phyloP scores from a whole-genome alignment of 2,797 vertebrate genomes.

The Megalops cyprinoides region DNA sequence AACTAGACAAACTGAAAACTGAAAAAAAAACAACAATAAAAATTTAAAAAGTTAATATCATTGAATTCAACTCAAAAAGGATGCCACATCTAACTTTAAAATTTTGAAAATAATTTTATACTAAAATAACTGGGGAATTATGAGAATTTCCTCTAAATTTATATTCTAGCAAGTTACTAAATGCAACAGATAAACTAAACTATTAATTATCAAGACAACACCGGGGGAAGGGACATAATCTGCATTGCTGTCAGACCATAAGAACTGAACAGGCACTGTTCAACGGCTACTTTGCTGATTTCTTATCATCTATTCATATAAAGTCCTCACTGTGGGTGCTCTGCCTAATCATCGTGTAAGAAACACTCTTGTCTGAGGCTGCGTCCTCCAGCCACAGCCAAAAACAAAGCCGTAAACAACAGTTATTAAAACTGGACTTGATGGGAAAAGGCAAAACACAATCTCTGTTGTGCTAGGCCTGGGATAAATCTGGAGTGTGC shows the following conservation, averaged over 20 bases:
- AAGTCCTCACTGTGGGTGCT: neutral
- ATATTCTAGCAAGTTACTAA: neutral
- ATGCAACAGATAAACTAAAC: neutral
- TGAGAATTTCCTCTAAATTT: neutral
- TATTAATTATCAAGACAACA: neutral
- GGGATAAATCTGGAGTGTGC: neutral
- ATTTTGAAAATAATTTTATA: neutral
- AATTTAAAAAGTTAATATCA: neutral
- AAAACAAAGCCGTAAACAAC: neutral
- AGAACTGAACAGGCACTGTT: neutral
- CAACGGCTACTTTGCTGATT: neutral
- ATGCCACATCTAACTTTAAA: neutral
- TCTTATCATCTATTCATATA: neutral
- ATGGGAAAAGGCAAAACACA: constrained; percentile 11
- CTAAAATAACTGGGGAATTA: neutral
- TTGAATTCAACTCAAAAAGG: neutral
- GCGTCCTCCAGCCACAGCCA: neutral
- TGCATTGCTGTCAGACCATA: neutral
- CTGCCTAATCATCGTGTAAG: neutral
- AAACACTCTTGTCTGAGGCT: neutral
- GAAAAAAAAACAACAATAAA: neutral
- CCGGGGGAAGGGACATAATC: neutral
- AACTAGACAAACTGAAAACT: neutral
- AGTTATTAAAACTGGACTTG: neutral
- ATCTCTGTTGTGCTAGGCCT: neutral